A percentile compares a stretch with the other conserved stretches of the same genome.
Evolutionary conservation across 2,797 vertebrate genomes (phyloP).

Genomic region (Poecilia velifera): DNA sequence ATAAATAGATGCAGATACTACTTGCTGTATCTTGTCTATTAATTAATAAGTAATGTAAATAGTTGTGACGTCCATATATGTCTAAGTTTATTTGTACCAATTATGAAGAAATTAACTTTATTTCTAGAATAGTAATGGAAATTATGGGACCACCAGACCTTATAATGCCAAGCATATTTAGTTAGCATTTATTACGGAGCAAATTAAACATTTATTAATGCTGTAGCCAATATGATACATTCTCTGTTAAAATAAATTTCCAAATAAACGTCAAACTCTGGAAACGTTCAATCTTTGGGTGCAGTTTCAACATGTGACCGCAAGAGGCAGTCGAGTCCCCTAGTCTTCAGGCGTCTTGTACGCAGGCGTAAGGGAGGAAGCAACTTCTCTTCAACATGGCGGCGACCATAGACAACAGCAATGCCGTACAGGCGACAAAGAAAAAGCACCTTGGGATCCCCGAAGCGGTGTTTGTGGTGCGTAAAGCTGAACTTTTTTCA

Average conservation of each 20-base stretch:
- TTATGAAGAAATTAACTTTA: background rate
- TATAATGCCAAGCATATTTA: background rate
- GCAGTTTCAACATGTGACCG: constrained; percentile 11
- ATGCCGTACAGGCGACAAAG: constrained; percentile 78
- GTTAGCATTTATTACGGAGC: background rate
- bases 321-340: constrained; percentile 21
- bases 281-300: background rate
- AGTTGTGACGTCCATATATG: background rate
- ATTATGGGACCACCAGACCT: background rate
- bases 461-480: constrained; percentile 93
- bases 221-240: background rate
- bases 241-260: background rate
- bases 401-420: constrained; percentile 85
- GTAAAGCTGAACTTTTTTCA: constrained; percentile 49
- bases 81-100: background rate
- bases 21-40: background rate
- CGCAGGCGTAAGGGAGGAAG: constrained; percentile 66
- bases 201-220: background rate
- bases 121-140: background rate
- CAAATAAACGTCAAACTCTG: background rate
- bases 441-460: constrained; percentile 92
- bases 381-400: constrained; percentile 87
- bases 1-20: background rate
- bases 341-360: constrained; percentile 16
- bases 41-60: background rate